phyloP scores from a whole-genome alignment of 2,888 invertebrate genomes.

The Phengaris arion region DNA sequence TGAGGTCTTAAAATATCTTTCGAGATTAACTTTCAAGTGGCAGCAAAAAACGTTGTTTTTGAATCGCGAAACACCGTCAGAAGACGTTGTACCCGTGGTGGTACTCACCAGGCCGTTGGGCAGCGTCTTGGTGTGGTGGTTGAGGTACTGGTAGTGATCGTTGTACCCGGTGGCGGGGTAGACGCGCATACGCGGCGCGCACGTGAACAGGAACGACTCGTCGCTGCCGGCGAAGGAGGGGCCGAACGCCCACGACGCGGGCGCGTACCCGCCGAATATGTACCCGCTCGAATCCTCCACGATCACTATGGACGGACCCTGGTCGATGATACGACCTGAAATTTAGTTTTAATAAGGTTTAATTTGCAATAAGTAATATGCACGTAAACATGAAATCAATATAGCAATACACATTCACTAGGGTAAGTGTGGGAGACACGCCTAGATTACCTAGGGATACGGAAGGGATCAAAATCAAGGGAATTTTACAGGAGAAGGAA shows the following conservation, averaged over 20 bases:
- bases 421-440: too few relatives aligned
- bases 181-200: slow-evolving; percentile 88
- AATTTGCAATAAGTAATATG: too few relatives aligned
- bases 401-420: too few relatives aligned
- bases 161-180: slow-evolving; percentile 91
- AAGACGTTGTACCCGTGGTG: background rate
- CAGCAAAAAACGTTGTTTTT: too few relatives aligned
- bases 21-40: too few relatives aligned
- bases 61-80: too few relatives aligned
- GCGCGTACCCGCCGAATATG: slow-evolving; percentile 94
- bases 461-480: too few relatives aligned
- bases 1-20: too few relatives aligned
- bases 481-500: too few relatives aligned
- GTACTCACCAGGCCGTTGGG: slow-evolving; percentile 91
- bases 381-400: too few relatives aligned
- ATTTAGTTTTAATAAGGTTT: background rate
- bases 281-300: slow-evolving; percentile 89
- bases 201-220: slow-evolving; percentile 89
- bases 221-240: slow-evolving; percentile 89
- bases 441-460: too few relatives aligned
- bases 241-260: slow-evolving; percentile 86
- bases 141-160: slow-evolving; percentile 94
- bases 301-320: slow-evolving; percentile 90
- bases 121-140: slow-evolving; percentile 94
- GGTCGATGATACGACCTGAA: slow-evolving; percentile 85